Conservation (phyloP, 2,888 invertebrate genomes). For the Cerceris ruficornis region DNA sequence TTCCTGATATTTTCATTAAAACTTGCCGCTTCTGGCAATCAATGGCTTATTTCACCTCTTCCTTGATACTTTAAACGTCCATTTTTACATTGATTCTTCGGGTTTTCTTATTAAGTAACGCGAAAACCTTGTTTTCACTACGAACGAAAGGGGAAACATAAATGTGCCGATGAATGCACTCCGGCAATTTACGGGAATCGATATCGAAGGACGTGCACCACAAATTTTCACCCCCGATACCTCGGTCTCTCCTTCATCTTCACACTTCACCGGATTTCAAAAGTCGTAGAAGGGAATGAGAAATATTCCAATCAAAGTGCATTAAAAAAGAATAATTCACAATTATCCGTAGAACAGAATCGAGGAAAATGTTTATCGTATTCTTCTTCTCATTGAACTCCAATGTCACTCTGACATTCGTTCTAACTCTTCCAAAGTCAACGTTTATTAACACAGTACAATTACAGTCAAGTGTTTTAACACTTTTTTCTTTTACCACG, state of each 20-base stretch:
- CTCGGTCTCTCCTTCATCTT: slow-evolving; percentile 36
- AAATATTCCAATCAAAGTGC: too few relatives aligned
- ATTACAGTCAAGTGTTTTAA: too few relatives aligned
- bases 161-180: slow-evolving; percentile 44
- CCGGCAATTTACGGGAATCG: slow-evolving; percentile 57
- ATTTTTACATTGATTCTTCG: background rate
- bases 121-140: slow-evolving; percentile 10
- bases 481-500: too few relatives aligned
- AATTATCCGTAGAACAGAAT: too few relatives aligned
- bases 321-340: too few relatives aligned
- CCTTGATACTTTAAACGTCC: background rate
- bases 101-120: background rate
- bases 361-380: too few relatives aligned
- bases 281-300: background rate
- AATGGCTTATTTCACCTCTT: too few relatives aligned
- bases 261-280: slow-evolving; percentile 2
- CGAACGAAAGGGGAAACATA: slow-evolving; percentile 27
- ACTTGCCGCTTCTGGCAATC: too few relatives aligned
- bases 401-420: too few relatives aligned
- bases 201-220: slow-evolving; percentile 49
- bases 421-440: too few relatives aligned
- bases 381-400: too few relatives aligned
- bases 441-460: too few relatives aligned
- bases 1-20: background rate
- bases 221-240: slow-evolving; percentile 37